Percentiles rank a stretch among this genome's conserved stretches.
Evolutionary conservation across 2,797 vertebrate genomes (phyloP).

Genomic region (Pseudochirops cupreus): DNA sequence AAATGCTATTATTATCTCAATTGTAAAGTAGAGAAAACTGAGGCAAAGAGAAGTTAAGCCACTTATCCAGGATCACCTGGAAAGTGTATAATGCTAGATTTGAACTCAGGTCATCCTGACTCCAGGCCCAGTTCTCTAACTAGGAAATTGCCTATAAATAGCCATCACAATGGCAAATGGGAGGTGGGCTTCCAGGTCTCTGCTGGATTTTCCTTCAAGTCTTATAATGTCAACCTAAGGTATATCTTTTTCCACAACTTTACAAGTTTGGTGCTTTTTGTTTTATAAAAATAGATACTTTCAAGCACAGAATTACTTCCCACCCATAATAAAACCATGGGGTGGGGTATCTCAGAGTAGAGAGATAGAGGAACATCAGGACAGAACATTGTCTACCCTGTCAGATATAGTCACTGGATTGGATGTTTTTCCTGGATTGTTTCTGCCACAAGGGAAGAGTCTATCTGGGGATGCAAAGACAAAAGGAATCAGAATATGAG

Average conservation of each 20-base stretch:
- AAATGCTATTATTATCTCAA: background rate
- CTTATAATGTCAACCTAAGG: slow-evolving; percentile 39
- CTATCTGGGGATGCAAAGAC: background rate
- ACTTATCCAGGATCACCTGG: background rate
- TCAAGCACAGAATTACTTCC: slow-evolving; percentile 45
- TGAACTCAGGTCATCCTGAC: background rate
- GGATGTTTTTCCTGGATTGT: background rate
- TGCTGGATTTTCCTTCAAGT: slow-evolving; percentile 49
- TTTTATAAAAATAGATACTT: slow-evolving; percentile 16
- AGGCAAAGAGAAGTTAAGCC: background rate
- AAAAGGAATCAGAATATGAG: background rate
- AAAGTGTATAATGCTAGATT: background rate
- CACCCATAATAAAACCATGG: slow-evolving; percentile 26
- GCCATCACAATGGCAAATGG: background rate
- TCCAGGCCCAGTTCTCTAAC: background rate
- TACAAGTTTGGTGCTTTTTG: slow-evolving; percentile 35
- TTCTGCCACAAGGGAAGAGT: background rate
- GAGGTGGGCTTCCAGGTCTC: background rate
- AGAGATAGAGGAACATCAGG: background rate
- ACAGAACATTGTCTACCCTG: background rate
- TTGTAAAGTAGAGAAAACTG: background rate
- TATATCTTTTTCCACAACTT: slow-evolving; percentile 13
- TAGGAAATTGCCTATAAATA: background rate
- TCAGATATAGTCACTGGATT: background rate
- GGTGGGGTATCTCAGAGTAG: background rate